Conservation (phyloP, 2,888 invertebrate genomes). For the Agriopis marginaria region DNA sequence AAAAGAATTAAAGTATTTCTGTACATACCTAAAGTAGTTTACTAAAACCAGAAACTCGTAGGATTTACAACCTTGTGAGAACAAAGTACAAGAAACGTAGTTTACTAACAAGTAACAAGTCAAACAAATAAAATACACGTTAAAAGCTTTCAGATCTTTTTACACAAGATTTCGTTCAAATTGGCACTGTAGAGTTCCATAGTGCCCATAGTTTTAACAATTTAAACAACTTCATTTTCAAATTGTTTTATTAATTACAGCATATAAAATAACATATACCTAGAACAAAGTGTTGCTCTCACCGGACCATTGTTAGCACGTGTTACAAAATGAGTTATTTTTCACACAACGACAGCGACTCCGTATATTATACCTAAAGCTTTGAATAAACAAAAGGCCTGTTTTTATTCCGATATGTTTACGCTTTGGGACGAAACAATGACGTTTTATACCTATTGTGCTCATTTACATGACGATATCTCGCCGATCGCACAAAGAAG, state of each 20-base stretch:
- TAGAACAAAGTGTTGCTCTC: conserved; percentile 54
- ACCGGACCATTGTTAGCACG: conserved; percentile 62
- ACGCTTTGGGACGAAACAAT: conserved; percentile 30
- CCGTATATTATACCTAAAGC: conserved; percentile 14
- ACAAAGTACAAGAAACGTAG: neutral
- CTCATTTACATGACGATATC: conserved; percentile 27
- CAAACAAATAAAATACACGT: conserved; percentile 2
- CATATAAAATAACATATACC: conserved; percentile 45
- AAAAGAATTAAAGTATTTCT: no score
- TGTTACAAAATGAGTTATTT: conserved; percentile 68
- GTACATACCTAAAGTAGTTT: no score
- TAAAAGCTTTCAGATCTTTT: neutral
- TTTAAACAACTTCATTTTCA: conserved; percentile 11
- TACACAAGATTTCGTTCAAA: neutral
- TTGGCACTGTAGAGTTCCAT: neutral
- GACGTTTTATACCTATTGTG: conserved; percentile 26
- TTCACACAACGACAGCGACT: conserved; percentile 42
- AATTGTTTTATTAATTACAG: conserved; percentile 34
- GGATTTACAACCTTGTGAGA: neutral
- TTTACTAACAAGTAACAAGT: neutral
- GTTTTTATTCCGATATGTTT: conserved; percentile 30
- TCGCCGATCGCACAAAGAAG: conserved; percentile 23
- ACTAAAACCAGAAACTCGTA: no score
- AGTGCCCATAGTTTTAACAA: conserved; percentile 13
- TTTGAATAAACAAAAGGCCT: conserved; percentile 33